Evolutionary conservation across 2,888 invertebrate species (phyloP).

Genomic region (Drosophila borborema): DNA sequence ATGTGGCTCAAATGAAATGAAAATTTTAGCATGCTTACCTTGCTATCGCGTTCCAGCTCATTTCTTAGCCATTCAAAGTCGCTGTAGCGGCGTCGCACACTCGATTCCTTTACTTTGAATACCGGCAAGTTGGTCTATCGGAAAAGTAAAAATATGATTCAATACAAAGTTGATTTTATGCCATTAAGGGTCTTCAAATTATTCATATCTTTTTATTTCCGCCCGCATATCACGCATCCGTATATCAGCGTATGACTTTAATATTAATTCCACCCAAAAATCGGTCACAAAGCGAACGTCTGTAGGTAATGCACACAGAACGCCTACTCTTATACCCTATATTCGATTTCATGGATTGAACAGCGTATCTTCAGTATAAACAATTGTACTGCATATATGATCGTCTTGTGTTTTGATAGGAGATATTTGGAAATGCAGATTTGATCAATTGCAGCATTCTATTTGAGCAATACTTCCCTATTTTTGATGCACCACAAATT

Average conservation of each 20-base stretch:
- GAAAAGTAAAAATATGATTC: conserved; percentile 52
- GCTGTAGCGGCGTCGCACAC: conserved; percentile 98
- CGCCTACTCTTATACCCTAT: conserved; percentile 14
- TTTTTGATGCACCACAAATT: background rate
- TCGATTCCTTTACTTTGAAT: conserved; percentile 99
- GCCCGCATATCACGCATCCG: conserved; percentile 38
- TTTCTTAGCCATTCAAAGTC: conserved; percentile 99
- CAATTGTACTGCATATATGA: too few relatives aligned
- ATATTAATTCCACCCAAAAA: conserved; percentile 28
- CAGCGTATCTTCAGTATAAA: too few relatives aligned
- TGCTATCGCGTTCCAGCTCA: conserved; percentile 99
- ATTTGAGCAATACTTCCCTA: background rate
- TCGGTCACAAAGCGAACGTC: conserved; percentile 7
- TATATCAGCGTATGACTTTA: conserved; percentile 62
- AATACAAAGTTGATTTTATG: background rate
- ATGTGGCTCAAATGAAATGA: background rate
- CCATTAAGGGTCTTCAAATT: background rate
- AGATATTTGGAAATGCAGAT: background rate
- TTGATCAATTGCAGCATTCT: background rate
- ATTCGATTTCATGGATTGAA: background rate
- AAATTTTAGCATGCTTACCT: conserved; percentile 87
- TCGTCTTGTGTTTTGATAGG: background rate
- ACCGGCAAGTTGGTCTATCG: conserved; percentile 98
- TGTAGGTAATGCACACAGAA: conserved; percentile 22
- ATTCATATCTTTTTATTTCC: background rate